Evolutionary conservation across 2,888 invertebrate species (phyloP).

Genomic region (Drosophila mimetica): DNA sequence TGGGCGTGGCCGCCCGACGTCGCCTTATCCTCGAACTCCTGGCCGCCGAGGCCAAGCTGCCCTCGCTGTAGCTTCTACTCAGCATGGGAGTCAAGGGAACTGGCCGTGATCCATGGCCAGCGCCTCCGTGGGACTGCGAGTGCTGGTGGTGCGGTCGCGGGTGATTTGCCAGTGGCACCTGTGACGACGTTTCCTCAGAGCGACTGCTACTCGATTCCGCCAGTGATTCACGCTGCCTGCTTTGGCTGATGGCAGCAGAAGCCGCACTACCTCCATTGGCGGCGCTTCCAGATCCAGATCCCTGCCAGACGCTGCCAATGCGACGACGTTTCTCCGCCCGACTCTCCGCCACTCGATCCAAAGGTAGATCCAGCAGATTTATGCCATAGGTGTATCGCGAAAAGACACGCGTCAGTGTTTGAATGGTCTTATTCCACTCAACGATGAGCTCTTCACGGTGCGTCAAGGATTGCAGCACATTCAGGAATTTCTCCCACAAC

Average conservation of each 20-base stretch:
- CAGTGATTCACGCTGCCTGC: conserved; percentile 71
- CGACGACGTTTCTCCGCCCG: conserved; percentile 89
- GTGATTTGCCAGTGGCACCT: conserved; percentile 44
- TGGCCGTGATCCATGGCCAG: conserved; percentile 50
- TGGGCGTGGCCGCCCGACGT: conserved; percentile 49
- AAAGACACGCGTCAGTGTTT: conserved; percentile 96
- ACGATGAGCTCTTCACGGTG: conserved; percentile 97
- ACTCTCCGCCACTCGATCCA: conserved; percentile 91
- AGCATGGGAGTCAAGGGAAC: conserved; percentile 79
- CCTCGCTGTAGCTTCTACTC: conserved; percentile 86
- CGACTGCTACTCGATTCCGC: conserved; percentile 77
- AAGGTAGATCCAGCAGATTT: conserved; percentile 93
- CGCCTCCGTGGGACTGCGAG: conserved; percentile 57
- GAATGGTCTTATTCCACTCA: conserved; percentile 99
- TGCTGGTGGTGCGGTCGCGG: conserved; percentile 68
- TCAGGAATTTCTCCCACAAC: conserved; percentile 97
- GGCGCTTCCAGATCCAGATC: conserved; percentile 58
- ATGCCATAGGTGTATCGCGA: conserved; percentile 97
- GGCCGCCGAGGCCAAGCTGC: conserved; percentile 84
- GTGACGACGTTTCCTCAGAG: conserved; percentile 76
- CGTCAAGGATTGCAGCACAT: conserved; percentile 93
- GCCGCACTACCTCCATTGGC: conserved; percentile 31
- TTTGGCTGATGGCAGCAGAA: conserved; percentile 51
- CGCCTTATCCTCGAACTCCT: conserved; percentile 72
- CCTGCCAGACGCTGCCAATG: conserved; percentile 84